Evolutionary conservation across 2,888 invertebrate genomes (phyloP), one percentile per base, ranked within the genome.

Genomic region (Helicoverpa assulta): DNA sequence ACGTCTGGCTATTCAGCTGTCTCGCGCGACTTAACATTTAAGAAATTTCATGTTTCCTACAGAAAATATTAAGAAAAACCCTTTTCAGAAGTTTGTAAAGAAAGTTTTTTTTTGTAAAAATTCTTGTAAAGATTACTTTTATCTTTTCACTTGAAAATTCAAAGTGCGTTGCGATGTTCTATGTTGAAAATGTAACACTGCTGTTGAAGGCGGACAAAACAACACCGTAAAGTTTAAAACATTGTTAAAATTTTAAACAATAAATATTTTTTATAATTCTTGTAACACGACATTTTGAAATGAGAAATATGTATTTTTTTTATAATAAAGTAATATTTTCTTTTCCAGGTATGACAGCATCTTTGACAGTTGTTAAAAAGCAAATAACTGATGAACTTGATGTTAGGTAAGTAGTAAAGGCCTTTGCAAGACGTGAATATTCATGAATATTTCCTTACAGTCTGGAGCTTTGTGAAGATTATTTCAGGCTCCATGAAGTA

Each of bases 31-130:
- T 60, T 33, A 60, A 73, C 54, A 54, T 78, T 65, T 40, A 60
- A 67, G 62, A 76, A 79, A 74, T 55, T 63, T 76, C 54, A 70
- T 75, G 40, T 62, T 78, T 59, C 40, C 58, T 52, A 4, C 26
- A 40, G 56, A 73, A 78, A 72, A 62, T 16, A 37, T 16, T 18
- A 59, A 50, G 26, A 52, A 64, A 80, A 70, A 60, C 54, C 29
- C 21, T 63, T 66, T 75, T 56, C 16, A 51, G 40, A 51, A 66
- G 16, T 43, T 66, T 60, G n/a, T 26, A 19, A 60, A 70, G 53
- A 56, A 75, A 59, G 59, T 63, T 60, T 51, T 5, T 26, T n/a
- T 66, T 60, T 43, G 4, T 16, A 26, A 54, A 63, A 47, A 54
- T 40, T 56, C 54, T 75, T 70, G 21, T 40, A 40, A 14, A 47